Evolutionary conservation across 2,888 invertebrate species (phyloP).

Genomic region (Drosophila mimetica): DNA sequence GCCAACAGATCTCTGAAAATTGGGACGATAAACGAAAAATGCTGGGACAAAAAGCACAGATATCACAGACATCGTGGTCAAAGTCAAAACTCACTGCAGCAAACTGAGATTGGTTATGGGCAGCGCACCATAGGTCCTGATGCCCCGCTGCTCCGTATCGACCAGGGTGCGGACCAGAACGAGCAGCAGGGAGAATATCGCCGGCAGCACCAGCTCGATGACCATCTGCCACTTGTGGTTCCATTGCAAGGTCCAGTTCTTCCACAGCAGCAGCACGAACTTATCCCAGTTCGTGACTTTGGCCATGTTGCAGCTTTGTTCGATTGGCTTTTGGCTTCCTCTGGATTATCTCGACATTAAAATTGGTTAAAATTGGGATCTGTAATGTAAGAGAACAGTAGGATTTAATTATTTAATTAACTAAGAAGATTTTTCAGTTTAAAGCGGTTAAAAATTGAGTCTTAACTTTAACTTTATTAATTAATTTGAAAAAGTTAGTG

Average conservation of each 20-base stretch:
- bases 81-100: conserved; percentile 71
- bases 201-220: conserved; percentile 89
- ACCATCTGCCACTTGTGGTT: conserved; percentile 89
- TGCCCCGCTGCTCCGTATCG: conserved; percentile 84
- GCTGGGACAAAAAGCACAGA: conserved; percentile 2
- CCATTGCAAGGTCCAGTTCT: conserved; percentile 92
- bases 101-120: conserved; percentile 80
- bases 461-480: no score
- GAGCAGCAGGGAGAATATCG: conserved; percentile 88
- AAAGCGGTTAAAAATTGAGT: no score
- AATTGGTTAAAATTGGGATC: conserved; percentile 31
- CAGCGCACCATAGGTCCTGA: conserved; percentile 79
- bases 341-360: conserved; percentile 24
- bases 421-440: no score
- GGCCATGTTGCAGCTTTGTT: conserved; percentile 59
- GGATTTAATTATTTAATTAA: no score
- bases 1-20: not conserved
- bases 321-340: conserved; percentile 19
- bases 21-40: not conserved
- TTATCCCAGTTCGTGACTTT: conserved; percentile 85
- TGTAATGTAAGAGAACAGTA: conserved; percentile 7
- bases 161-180: conserved; percentile 89
- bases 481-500: not conserved
- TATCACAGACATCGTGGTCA: not conserved
- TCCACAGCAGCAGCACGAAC: conserved; percentile 91